Percentiles rank a stretch among this genome's conserved stretches.
These are phyloP conservation scores for Axis porcinus DNA, from an alignment of 2,113 vertebrate genomes.

Conservation along the genomic window DNA sequence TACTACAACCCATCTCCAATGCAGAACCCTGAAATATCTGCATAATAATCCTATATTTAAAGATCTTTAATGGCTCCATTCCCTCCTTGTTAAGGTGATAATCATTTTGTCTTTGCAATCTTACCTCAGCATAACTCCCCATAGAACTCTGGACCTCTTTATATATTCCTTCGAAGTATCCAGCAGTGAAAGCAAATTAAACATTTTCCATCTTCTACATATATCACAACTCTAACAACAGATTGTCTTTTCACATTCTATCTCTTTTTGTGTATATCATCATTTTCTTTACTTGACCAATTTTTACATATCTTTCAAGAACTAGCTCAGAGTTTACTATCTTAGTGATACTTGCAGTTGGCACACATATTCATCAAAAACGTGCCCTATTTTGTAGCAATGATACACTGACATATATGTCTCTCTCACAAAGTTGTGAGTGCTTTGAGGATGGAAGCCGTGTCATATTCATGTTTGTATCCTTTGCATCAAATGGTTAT, in stretches of 20 bases:
- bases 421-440: not conserved
- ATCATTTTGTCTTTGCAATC: not conserved
- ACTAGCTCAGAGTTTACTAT: not conserved
- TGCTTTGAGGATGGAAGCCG: not conserved
- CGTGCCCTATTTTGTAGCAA: not conserved
- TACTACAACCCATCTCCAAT: not conserved
- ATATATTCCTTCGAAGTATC: not conserved
- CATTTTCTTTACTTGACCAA: not conserved
- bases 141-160: not conserved
- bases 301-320: not conserved
- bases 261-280: not conserved
- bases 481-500: not conserved
- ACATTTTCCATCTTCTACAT: not conserved
- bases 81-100: not conserved
- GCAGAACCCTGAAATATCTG: not conserved
- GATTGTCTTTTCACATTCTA: not conserved
- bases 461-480: not conserved
- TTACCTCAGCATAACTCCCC: not conserved
- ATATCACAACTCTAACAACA: not conserved
- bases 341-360: not conserved
- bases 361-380: not conserved
- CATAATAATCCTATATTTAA: not conserved
- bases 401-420: not conserved
- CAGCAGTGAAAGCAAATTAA: not conserved
- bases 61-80: not conserved